Percentiles rank a stretch among this genome's conserved stretches.
phyloP scores from a whole-genome alignment of 2,888 invertebrate genomes.

The Apodemia mormo region DNA sequence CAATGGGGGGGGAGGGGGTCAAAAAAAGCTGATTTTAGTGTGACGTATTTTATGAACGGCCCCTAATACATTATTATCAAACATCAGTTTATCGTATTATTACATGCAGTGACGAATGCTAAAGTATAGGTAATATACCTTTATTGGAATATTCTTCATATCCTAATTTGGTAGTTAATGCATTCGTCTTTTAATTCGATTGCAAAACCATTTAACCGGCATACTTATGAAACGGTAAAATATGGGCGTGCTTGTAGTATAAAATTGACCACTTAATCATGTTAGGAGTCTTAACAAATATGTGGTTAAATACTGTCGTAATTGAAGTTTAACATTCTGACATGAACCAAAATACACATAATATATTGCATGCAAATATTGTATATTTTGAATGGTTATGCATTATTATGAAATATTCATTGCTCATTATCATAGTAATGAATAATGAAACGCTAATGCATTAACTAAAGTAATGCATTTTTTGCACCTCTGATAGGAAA shows the following conservation, averaged over 20 bases:
- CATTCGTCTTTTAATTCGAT: slow-evolving; percentile 13
- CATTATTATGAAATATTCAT: too few relatives aligned
- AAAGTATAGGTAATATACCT: neutral
- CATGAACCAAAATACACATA: neutral
- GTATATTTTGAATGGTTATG: neutral
- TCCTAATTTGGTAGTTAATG: slow-evolving; percentile 7
- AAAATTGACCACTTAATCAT: slow-evolving; percentile 11
- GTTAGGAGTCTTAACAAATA: neutral
- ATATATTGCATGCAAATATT: slow-evolving; percentile 1
- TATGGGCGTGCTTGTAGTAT: neutral
- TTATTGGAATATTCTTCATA: slow-evolving; percentile 5
- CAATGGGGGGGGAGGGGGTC: too few relatives aligned
- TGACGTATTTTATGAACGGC: too few relatives aligned
- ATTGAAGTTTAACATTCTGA: neutral
- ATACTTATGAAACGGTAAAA: slow-evolving; percentile 4
- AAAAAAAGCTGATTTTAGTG: too few relatives aligned
- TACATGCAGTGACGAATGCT: neutral
- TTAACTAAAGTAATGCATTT: too few relatives aligned
- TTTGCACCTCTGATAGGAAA: too few relatives aligned
- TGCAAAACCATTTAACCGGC: neutral
- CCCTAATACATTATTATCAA: too few relatives aligned
- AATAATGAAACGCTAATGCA: too few relatives aligned
- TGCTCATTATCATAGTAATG: too few relatives aligned
- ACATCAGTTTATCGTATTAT: neutral
- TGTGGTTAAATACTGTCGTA: slow-evolving; percentile 5